phyloP scores from a whole-genome alignment of 2,113 vertebrate genomes.

The Xenopus borealis region DNA sequence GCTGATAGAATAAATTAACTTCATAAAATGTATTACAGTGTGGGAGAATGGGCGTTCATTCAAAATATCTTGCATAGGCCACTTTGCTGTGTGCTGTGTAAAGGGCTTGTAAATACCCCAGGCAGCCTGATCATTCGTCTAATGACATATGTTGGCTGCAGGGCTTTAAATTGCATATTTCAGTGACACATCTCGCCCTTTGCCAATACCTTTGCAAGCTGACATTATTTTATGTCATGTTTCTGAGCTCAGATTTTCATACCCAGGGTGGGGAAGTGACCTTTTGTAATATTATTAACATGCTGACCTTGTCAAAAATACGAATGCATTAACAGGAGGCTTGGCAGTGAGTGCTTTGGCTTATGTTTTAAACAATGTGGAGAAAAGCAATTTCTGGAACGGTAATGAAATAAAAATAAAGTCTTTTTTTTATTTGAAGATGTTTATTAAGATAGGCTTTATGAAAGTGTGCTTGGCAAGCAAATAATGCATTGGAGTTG shows the following conservation, averaged over 20 bases:
- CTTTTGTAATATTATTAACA: constrained; percentile 53
- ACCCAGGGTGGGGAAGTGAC: constrained; percentile 49
- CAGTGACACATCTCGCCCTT: constrained; percentile 42
- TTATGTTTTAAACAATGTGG: constrained; percentile 44
- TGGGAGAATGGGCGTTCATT: no score
- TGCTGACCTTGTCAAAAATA: constrained; percentile 54
- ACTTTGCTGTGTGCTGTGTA: no score
- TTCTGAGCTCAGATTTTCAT: constrained; percentile 30
- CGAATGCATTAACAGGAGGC: constrained; percentile 51
- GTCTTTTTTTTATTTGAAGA: constrained; percentile 50
- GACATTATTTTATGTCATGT: constrained; percentile 49
- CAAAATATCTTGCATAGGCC: no score
- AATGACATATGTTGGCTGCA: constrained; percentile 26
- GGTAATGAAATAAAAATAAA: constrained; percentile 63
- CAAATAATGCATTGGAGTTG: constrained; percentile 10
- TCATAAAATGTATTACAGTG: no score
- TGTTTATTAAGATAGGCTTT: constrained; percentile 57
- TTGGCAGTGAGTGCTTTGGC: constrained; percentile 19
- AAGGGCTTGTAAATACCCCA: no score
- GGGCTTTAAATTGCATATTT: constrained; percentile 44
- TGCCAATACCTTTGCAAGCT: constrained; percentile 44
- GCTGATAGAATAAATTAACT: no score
- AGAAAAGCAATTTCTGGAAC: constrained; percentile 65
- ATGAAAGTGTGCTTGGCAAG: constrained; percentile 8
- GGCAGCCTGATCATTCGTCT: neutral